Percentiles rank a stretch among this genome's conserved stretches.
phyloP scores from a whole-genome alignment of 2,113 vertebrate species.

The Thermophis baileyi region DNA sequence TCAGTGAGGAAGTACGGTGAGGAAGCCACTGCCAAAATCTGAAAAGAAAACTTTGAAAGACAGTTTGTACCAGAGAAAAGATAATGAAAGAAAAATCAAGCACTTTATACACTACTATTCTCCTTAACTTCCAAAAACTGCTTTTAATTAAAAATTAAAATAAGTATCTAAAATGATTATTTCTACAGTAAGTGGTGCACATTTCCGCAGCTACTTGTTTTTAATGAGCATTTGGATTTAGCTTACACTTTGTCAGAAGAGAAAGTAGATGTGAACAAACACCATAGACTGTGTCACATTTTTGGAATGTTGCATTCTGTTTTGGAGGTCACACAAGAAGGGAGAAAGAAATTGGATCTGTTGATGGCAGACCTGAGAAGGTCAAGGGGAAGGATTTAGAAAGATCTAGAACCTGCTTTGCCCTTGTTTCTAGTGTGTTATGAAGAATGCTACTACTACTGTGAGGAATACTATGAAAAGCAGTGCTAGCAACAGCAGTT shows the following conservation, averaged over 20 bases:
- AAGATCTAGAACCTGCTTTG: not conserved
- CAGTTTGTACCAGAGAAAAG: not conserved
- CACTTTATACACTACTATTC: not conserved
- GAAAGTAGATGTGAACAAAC: not conserved
- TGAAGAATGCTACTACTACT: not conserved
- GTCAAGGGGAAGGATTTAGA: not conserved
- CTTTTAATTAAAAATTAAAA: not conserved
- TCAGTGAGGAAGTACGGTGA: not conserved
- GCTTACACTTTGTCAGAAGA: not conserved
- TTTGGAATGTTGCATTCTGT: not conserved
- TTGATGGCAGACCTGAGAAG: not conserved
- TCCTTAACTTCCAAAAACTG: not conserved
- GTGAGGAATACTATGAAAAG: not conserved
- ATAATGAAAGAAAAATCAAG: not conserved
- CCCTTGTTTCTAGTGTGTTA: not conserved
- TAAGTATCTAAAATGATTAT: not conserved
- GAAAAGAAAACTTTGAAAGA: not conserved
- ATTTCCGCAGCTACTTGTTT: not conserved
- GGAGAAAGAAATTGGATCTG: not conserved
- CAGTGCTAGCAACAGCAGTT: not conserved
- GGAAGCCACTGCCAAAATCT: not conserved
- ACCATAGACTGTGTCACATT: not conserved
- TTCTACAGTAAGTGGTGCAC: not conserved
- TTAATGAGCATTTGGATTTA: not conserved
- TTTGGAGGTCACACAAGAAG: not conserved